Percentiles rank a stretch among this genome's conserved stretches.
Evolutionary conservation across 2,888 invertebrate species (phyloP).

Genomic region (Branchipolynoe longqiensis): DNA sequence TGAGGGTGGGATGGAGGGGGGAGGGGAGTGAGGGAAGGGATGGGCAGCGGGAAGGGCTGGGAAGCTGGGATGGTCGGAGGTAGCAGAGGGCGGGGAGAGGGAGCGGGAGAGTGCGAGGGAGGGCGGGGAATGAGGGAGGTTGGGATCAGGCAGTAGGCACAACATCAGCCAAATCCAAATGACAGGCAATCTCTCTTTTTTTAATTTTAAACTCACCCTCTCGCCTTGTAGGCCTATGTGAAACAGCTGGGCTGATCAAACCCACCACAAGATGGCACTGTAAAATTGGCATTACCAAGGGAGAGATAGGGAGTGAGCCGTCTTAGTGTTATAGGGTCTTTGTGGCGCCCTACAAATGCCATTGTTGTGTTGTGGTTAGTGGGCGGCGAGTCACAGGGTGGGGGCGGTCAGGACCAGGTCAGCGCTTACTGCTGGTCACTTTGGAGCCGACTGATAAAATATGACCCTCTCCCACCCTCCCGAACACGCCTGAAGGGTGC

Average conservation of each 20-base stretch:
- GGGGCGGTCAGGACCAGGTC: too few relatives aligned
- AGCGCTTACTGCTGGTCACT: conserved; percentile 13
- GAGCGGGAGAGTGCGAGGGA: neutral
- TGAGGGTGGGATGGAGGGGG: neutral
- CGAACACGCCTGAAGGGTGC: too few relatives aligned
- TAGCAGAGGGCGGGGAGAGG: neutral
- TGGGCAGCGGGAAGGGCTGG: neutral
- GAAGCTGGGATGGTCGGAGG: neutral
- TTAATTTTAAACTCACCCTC: too few relatives aligned
- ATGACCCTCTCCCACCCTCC: too few relatives aligned
- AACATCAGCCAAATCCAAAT: too few relatives aligned
- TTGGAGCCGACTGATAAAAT: conserved; percentile 7
- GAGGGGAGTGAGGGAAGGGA: neutral
- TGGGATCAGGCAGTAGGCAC: too few relatives aligned
- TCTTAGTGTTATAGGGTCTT: too few relatives aligned
- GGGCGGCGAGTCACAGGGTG: neutral
- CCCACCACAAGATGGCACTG: too few relatives aligned
- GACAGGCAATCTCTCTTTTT: too few relatives aligned
- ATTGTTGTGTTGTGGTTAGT: conserved; percentile 46
- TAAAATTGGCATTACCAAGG: too few relatives aligned
- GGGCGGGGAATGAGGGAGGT: too few relatives aligned
- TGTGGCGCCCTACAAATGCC: conserved; percentile 51
- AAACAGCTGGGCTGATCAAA: neutral
- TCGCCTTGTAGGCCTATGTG: neutral
- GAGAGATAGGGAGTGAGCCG: too few relatives aligned